Conservation (phyloP, 2,888 invertebrate genomes). For the Stenotaenia linearis region DNA sequence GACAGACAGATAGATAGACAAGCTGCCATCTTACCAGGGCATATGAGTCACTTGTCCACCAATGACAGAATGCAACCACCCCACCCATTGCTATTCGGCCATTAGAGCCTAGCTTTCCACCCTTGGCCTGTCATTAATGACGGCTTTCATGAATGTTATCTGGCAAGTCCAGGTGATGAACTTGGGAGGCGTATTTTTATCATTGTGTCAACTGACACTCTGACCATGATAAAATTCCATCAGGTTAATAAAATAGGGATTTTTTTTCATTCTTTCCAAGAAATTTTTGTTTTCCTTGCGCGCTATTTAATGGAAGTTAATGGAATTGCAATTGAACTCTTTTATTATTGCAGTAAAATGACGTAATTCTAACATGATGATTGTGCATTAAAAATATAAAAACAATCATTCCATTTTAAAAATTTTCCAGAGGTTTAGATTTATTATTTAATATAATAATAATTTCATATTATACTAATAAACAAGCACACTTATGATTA, state of each 20-base stretch:
- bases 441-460: too few species aligned
- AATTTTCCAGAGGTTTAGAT: too few species aligned
- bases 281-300: too few species aligned
- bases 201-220: neutral
- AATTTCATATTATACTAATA: too few species aligned
- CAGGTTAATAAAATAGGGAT: neutral
- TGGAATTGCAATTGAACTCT: too few species aligned
- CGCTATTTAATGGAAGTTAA: too few species aligned
- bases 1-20: neutral
- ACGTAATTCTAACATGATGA: too few species aligned
- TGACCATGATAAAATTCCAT: neutral
- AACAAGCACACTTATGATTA: too few species aligned
- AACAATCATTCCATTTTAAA: too few species aligned
- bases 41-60: slow-evolving; percentile 12
- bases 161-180: slow-evolving; percentile 12
- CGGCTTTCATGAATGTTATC: slow-evolving; percentile 21
- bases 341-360: too few species aligned
- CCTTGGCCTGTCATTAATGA: slow-evolving; percentile 26
- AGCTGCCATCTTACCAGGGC: neutral
- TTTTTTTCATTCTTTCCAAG: neutral
- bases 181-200: neutral
- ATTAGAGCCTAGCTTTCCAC: neutral
- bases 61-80: neutral
- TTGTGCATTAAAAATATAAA: too few species aligned
- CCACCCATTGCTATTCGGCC: neutral